These are phyloP conservation scores for Perithous albicinctus DNA, from an alignment of 2,888 invertebrate genomes.

Conservation along the genomic window DNA sequence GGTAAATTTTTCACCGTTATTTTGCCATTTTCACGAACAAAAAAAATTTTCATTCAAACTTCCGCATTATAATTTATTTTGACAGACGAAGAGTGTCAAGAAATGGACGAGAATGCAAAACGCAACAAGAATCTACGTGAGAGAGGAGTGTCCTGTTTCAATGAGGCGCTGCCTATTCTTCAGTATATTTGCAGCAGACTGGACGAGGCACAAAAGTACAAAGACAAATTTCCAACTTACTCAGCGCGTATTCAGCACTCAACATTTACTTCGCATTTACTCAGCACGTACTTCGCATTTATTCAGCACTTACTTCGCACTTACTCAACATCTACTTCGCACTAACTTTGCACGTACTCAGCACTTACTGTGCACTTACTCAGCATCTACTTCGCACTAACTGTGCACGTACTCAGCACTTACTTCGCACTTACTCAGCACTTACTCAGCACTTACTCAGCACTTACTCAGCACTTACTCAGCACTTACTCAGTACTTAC, in stretches of 20 bases:
- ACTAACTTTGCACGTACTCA: neutral
- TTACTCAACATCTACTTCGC: neutral
- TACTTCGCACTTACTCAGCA: neutral
- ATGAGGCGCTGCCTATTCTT: constrained; percentile 95
- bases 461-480: neutral
- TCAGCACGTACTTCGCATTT: neutral
- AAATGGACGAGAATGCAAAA: constrained; percentile 86
- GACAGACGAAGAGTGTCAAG: constrained; percentile 91
- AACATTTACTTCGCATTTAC: neutral
- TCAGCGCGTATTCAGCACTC: neutral
- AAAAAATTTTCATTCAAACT: neutral
- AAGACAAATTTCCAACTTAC: constrained; percentile 74
- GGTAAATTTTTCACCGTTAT: constrained; percentile 85
- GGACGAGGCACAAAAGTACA: constrained; percentile 92
- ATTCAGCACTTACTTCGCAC: neutral
- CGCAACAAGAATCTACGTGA: constrained; percentile 84
- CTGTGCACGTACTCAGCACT: neutral
- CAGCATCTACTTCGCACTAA: neutral
- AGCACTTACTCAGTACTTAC: neutral
- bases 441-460: neutral
- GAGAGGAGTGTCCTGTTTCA: constrained; percentile 93
- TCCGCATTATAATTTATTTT: constrained; percentile 6
- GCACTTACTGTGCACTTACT: neutral
- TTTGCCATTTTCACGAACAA: neutral
- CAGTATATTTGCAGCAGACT: constrained; percentile 95